Evolutionary conservation across 92 coral and sea anemone genomes (phyloP), one percentile per base, ranked within the genome.

Genomic region (Anthopleura xanthogrammica): DNA sequence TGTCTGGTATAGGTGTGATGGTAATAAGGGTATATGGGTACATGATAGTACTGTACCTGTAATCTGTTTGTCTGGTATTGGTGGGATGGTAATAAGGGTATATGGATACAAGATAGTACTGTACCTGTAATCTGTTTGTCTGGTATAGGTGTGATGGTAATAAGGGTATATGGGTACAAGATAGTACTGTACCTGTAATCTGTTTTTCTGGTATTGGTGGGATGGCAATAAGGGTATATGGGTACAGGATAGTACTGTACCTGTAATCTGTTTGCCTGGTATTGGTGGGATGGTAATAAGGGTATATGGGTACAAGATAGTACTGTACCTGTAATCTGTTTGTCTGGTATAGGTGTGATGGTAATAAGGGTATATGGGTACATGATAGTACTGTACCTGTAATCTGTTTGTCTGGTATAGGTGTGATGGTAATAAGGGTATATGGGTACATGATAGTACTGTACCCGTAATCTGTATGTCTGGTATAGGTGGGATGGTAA

Each of bases 211-310:
- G n/a, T n/a, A n/a, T n/a, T n/a, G 97, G 97, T 5, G 97, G 97
- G 46, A 93, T 36, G 50, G 94, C 87, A 16, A 93, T 83, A 64
- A 90, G 91, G 5, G 95, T 89, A 84, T 87, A 94, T 75, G 87
- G 92, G 95, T 7, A 94, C 57, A 42, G 89, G 76, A 72, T 10
- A 19, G 48, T 29, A 36, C 41, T 20, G 52, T 36, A 91, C 99
- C 99, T 92, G 98, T 96, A 14, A 96, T 94, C 79, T 92, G 98
- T 83, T 96, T 96, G 84, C 94, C 99, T 39, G 99, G 99, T 62
- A 96, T 84, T 41, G 99, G 99, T 1, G 99, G 99, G 29, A 96
- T 57, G 71, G 97, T 87, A 12, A 96, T 86, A 42, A 92, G 91
- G 8, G 99, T 94, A 83, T 90, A 94, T 79, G 48, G 48, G 6